Evolutionary conservation across 2,113 vertebrate species (phyloP), one percentile per base, ranked within the genome.

Genomic region (Tympanuchus pallidicinctus): DNA sequence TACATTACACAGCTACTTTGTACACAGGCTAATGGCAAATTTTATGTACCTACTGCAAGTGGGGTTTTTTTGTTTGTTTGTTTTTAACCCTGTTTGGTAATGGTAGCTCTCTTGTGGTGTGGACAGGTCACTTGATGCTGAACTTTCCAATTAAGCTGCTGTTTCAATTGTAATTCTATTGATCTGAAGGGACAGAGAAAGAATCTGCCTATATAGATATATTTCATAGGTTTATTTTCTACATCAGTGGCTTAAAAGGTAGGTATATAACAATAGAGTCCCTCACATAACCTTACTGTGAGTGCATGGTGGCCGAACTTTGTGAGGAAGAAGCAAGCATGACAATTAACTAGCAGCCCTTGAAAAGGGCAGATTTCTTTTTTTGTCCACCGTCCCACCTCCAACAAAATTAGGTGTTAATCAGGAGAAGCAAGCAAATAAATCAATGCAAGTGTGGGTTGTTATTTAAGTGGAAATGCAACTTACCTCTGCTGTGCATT

Each of bases 341-440:
- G 28, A 12, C 15, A 10, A 2, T 69, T 66, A 36, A 1, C 67
- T 65, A 91, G 84, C 54, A 82, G 25, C 67, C 24, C 13, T 40
- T 73, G 7, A 27, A 66, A 40, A 5, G 27, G 36, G 20, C 61
- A 25, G 1, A 3, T 56, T 7, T 69, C 7, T 69, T 8, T 71
- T 45, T 0, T 57, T 59, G 7, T 74, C 6, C 4, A 54, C 14
- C 17, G 2, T n/a, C 14, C 60, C 2, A 17, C 18, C 5, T 11
- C 16, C 14, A 77, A 11, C 19, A 43, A 60, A 93, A 77, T 52
- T 70, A 42, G 32, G 2, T 80, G 89, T 89, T 83, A 82, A 71
- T 38, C 42, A 60, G 56, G 90, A 60, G 10, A 85, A 85, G 66
- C 28, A 42, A 25, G 81, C 66, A 72, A 60, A 74, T 0, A 67